Percentiles rank a stretch among this genome's conserved stretches.
These are phyloP conservation scores for Neodiprion lecontei DNA, from an alignment of 1,140 invertebrate genomes.

Conservation along the genomic window DNA sequence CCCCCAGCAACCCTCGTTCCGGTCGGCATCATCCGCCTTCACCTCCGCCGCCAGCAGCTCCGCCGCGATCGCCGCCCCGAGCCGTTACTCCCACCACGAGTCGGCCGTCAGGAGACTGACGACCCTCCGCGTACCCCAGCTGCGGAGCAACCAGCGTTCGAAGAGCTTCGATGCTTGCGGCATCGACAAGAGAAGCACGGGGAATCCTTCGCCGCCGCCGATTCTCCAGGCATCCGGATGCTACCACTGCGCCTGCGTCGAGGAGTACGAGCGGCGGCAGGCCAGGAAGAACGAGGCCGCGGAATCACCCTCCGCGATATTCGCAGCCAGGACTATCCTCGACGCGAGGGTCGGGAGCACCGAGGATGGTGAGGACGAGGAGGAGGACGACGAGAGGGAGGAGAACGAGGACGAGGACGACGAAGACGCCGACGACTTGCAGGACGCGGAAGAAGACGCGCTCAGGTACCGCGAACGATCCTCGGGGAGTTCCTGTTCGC, in stretches of 20 bases:
- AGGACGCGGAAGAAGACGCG: conserved; percentile 28
- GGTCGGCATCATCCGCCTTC: conserved; percentile 36
- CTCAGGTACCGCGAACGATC: conserved; percentile 29
- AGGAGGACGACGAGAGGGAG: conserved; percentile 54
- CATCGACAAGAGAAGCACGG: conserved; percentile 64
- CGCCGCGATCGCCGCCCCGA: conserved; percentile 45
- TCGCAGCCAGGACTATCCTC: conserved; percentile 48
- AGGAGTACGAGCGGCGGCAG: conserved; percentile 52
- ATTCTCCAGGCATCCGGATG: conserved; percentile 44
- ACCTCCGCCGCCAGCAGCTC: conserved; percentile 19
- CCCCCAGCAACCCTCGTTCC: conserved; percentile 37
- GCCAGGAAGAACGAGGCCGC: conserved; percentile 27
- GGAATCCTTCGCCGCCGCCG: conserved; percentile 21
- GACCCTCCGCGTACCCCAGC: conserved; percentile 70
- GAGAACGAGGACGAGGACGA: conserved; percentile 35
- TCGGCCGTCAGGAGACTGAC: conserved; percentile 48
- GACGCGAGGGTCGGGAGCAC: conserved; percentile 46
- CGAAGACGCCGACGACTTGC: conserved; percentile 25
- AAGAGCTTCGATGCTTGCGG: conserved; percentile 80
- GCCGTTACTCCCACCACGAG: conserved; percentile 57
- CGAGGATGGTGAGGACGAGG: conserved; percentile 63
- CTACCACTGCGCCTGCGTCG: conserved; percentile 59
- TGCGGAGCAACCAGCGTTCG: conserved; percentile 69
- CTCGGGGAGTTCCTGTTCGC: neutral
- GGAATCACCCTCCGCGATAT: conserved; percentile 49